Conservation (phyloP, 2,797 vertebrate species). For the Cyprinodon diabolis region DNA sequence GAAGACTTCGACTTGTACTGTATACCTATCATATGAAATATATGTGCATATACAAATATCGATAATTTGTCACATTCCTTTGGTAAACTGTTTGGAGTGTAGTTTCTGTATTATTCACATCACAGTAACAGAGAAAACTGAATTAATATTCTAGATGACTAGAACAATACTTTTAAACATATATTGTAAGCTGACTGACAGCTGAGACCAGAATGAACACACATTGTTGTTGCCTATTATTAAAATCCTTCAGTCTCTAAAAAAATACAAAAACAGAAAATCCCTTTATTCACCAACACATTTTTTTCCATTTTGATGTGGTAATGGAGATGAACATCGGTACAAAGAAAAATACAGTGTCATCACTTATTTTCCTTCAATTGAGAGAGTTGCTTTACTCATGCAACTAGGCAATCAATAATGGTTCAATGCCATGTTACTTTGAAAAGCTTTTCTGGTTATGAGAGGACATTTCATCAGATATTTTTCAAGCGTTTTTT, state of each 20-base stretch:
- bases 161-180: background rate
- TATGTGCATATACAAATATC: too few species aligned
- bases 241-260: background rate
- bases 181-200: background rate
- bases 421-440: background rate
- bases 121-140: background rate
- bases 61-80: too few species aligned
- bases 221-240: background rate
- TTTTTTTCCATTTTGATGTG: constrained; percentile 6
- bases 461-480: background rate
- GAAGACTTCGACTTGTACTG: background rate
- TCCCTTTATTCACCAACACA: background rate
- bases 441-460: background rate
- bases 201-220: background rate
- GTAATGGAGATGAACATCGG: background rate
- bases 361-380: background rate
- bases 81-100: background rate
- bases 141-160: background rate
- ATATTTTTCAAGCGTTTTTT: background rate
- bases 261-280: background rate
- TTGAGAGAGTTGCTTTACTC: background rate
- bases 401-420: background rate
- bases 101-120: background rate
- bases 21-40: too few species aligned
- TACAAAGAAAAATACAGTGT: background rate